Evolutionary conservation across 2,113 vertebrate species (phyloP), one percentile per base, ranked within the genome.

Genomic region (Myodes glareolus): DNA sequence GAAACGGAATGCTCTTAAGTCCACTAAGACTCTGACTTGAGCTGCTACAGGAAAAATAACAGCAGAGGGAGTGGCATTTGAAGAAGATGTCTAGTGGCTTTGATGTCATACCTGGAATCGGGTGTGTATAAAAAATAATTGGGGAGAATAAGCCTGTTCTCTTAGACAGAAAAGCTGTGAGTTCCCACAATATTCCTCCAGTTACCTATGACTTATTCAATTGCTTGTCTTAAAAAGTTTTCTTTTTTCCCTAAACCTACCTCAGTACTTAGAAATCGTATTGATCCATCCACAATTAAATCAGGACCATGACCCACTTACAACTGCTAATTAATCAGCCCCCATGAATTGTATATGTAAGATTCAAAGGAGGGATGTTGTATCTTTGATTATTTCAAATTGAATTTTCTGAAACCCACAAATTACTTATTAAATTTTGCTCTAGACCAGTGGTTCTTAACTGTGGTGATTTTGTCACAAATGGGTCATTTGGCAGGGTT

Each of bases 351-450:
- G 29, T 70, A 97, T 77, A 76, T 50, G 33, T 77, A 90, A 81
- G 95, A 95, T 76, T 92, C 89, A 91, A 91, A 86, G 33, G 82
- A 55, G 9, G 29, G n/a, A 47, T 55, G 77, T 36, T 94, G 27
- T 73, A 25, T 96, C 82, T 91, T 95, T 92, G 92, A 94, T 84
- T 94, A 82, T 94, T 94, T 94, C 86, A 96, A 96, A 94, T 87
- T 52, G 39, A 94, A 94, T 95, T 95, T 88, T 14, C 78, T 36
- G 29, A 82, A 98, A 95, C 68, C 68, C 82, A 94, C 82, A 97
- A 93, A 94, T 96, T 88, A 89, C 70, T 92, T 96, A 92, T 58
- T 94, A 97, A 85, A 94, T 96, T 93, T 97, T 94, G n/a, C 42
- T 95, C 67, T 97, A 95, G 42, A 92, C 47, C 65, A 94, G 45